phyloP scores from a whole-genome alignment of 2,113 vertebrate species.

The Galeopterus variegatus region DNA sequence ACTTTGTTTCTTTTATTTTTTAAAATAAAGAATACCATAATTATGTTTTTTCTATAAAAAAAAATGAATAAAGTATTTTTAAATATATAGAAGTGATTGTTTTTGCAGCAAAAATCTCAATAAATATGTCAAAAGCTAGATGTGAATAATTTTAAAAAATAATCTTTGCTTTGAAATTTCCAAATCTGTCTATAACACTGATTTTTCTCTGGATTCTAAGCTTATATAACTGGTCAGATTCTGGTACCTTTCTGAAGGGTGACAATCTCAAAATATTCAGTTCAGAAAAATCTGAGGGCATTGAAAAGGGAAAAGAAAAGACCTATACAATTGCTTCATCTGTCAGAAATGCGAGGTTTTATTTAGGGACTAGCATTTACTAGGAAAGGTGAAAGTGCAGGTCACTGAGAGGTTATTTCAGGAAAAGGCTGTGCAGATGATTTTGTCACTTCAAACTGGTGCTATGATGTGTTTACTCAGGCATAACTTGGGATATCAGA shows the following conservation, averaged over 20 bases:
- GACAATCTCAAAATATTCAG: slow-evolving; percentile 32
- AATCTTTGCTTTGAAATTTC: slow-evolving; percentile 52
- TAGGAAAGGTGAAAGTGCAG: slow-evolving; percentile 45
- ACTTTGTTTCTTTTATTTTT: slow-evolving; percentile 40
- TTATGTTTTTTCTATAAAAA: slow-evolving; percentile 60
- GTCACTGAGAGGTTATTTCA: slow-evolving; percentile 55
- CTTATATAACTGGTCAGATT: slow-evolving; percentile 35
- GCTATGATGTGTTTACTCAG: slow-evolving; percentile 7
- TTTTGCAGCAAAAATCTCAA: slow-evolving; percentile 53
- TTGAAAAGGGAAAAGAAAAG: neutral
- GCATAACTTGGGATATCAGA: slow-evolving; percentile 52
- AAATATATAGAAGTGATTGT: slow-evolving; percentile 43
- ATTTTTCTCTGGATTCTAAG: neutral
- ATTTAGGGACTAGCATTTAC: slow-evolving; percentile 5
- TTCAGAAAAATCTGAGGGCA: slow-evolving; percentile 39
- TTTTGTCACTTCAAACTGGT: slow-evolving; percentile 59
- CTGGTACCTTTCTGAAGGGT: neutral
- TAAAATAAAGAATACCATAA: neutral
- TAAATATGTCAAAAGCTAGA: slow-evolving; percentile 34
- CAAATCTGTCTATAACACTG: slow-evolving; percentile 18
- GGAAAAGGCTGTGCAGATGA: slow-evolving; percentile 47
- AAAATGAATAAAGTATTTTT: slow-evolving; percentile 40
- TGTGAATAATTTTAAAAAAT: slow-evolving; percentile 53
- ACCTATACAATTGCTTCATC: neutral
- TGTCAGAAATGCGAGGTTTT: slow-evolving; percentile 47